Evolutionary conservation across 2,888 invertebrate genomes (phyloP), one percentile per base, ranked within the genome.

Genomic region (Melipona beecheii): DNA sequence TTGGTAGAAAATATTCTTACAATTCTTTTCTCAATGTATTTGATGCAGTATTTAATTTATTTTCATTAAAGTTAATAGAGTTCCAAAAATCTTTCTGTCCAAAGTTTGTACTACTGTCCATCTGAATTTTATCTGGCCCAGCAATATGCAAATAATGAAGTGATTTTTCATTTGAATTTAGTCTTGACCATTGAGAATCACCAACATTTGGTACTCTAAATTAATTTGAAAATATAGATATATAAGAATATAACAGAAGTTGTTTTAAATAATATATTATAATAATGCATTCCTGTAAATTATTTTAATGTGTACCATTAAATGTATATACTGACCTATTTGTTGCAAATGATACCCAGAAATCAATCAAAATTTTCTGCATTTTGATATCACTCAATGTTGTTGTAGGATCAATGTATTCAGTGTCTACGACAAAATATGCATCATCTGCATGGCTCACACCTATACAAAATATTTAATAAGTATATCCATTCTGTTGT

Each of bases 381-480:
- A 97, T 96, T 73, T 94, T 93, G n/a, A 90, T 88, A 86, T 96
- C 97, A 2, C 95, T 93, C 1, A 94, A 88, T 0, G 94, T 93
- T 27, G 92, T 92, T 6, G 93, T 91, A 15, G 94, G 92, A 84
- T 95, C 91, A 24, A 94, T 84, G 62, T 86, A 90, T 6, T 81
- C 71, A 15, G 92, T 93, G 31, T 95, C 95, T 87, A 96, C 94
- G n/a, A 96, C 92, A 65, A 95, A 95, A 24, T 95, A 87, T 0
- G 96, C 94, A 87, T 97, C 97, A 86, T 97, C 97, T 0, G 95
- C 96, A 92, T 97, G 97, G 85, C 96, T 95, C n/a, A 95, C 96
- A 90, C 97, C 97, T 96, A 9, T 15, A 94, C 1, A 84, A 80
- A 80, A 52, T 56, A 43, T 62, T 21, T 9, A 43, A 24, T 19